Base-by-base conservation (phyloP, 2,797 vertebrate genomes). In the Hapalemur alaotrensis region DNA sequence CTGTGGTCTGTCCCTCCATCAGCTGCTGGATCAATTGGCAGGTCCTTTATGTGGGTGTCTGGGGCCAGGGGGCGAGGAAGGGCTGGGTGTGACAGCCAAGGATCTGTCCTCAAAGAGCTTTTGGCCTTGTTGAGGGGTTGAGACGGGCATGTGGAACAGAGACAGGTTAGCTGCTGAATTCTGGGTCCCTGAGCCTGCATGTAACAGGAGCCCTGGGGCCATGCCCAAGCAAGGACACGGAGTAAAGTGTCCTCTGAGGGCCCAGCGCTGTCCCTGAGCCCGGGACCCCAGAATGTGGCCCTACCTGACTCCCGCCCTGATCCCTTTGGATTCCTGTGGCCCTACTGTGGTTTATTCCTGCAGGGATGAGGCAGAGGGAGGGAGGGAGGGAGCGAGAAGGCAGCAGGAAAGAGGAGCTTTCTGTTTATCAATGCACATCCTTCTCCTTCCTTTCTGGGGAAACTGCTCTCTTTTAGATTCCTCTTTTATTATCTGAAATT, bases 401-500 rank as follows among this genome's bases (percentile, higher is more conserved):
- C 48, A 12, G 50, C 13, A 22, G 76, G 41, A 70, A 80, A 61
- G 48, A 89, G 79, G 69, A 3, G 12, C 4, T 38, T 57, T 82
- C 48, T 3, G 80, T 72, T 95, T 94, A 86, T 95, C 73, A 22
- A 0, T 32, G 87, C 57, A 43, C 93, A 11, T 32, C 79, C 32
- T 93, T 89, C 32, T 67, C 25, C 0, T 95, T 82, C 91, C 54
- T 91, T 83, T 95, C 79, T 8, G 48, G 95, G 94, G 92, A 90
- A 89, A 93, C 92, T 23, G 63, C 70, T 87, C 23, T 94, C 96
- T 86, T 94, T 96, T 84, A 2, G 23, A 97, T 98, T 95, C 93
- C 84, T 94, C 93, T 98, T 98, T 96, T 91, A 96, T 97, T 93
- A 41, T 96, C 86, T 91, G 91, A 95, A 92, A 93, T 91, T 95